These are phyloP conservation scores for Myotis yumanensis DNA, from an alignment of 2,113 vertebrate species.

Conservation along the genomic window DNA sequence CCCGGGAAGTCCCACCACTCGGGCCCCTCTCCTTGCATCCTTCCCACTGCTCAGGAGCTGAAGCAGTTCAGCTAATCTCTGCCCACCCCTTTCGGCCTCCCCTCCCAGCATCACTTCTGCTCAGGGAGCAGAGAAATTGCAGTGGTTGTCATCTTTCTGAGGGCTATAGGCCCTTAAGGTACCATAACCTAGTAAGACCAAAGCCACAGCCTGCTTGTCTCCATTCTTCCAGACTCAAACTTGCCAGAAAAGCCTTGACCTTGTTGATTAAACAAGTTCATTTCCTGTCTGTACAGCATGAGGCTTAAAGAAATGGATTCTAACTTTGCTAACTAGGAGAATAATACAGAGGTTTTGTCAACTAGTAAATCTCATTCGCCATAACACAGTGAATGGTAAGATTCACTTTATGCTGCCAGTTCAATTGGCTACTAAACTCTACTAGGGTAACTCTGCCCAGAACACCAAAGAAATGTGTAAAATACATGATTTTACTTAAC, in stretches of 20 bases:
- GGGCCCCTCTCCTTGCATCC: not conserved
- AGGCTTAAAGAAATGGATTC: not conserved
- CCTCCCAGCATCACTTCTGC: not conserved
- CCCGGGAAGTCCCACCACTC: not conserved
- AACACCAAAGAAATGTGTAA: not conserved
- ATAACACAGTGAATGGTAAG: not conserved
- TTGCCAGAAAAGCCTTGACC: not conserved
- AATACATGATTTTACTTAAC: not conserved
- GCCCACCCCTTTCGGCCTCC: fast-evolving
- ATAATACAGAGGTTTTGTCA: not conserved
- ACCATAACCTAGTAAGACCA: not conserved
- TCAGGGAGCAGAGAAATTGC: not conserved
- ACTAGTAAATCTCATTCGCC: not conserved
- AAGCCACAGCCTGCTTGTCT: not conserved
- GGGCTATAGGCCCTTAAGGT: not conserved
- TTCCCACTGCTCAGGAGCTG: not conserved
- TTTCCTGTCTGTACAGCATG: not conserved
- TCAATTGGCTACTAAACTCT: not conserved
- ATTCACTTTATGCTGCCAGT: not conserved
- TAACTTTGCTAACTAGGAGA: not conserved
- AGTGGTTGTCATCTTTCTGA: not conserved
- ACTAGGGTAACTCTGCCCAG: not conserved
- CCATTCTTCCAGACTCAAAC: not conserved
- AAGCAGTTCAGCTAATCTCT: not conserved
- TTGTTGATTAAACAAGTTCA: not conserved